Evolutionary conservation across 2,888 invertebrate species (phyloP), one percentile per base, ranked within the genome.

Genomic region (Epistrophella euchroma): DNA sequence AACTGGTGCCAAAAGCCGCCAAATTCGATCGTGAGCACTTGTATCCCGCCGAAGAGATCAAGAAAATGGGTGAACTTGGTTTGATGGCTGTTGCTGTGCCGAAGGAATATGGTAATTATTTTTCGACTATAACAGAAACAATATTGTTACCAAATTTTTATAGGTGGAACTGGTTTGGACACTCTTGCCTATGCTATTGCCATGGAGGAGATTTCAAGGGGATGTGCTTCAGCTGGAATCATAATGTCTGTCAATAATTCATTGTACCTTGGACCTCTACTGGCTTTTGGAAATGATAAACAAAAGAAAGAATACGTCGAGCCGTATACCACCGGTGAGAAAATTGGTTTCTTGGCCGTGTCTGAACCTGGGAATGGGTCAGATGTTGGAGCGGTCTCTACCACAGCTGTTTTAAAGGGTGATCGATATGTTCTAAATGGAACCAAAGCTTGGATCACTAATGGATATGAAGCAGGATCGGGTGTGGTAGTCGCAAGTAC

Each of bases 351-450:
- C 91, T 99, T 99, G 93, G 98, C 98, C 22, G 93, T 99, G 0
- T 98, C 98, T 77, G 98, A 98, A 92, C 98, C 98, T 43, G 96
- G 96, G 0, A 98, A 98, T 92, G 98, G 98, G 0, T 98, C 98
- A 73, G 99, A 99, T 94, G 98, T 98, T 13, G 98, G 98, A 15
- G 98, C 98, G n/a, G 98, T 98, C 0, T 96, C 97, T 0, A 98
- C 98, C 0, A 95, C 94, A 6, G 98, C 98, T 0, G 95, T 94
- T 89, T 91, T 94, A 9, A 93, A 94, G n/a, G 96, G 95, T 0
- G 94, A 95, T 89, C 93, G 94, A 80, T 98, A 95, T 94, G 90
- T 95, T 19, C 89, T 98, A 4, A 98, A 97, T 92, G 98, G 98
- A 1, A 97, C 98, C 2, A 98, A 98, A 92, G 95, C 97, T 7